Percentiles rank a stretch among this genome's conserved stretches.
Conservation (phyloP, 2,888 invertebrate genomes). For the Nomada ferruginata region DNA sequence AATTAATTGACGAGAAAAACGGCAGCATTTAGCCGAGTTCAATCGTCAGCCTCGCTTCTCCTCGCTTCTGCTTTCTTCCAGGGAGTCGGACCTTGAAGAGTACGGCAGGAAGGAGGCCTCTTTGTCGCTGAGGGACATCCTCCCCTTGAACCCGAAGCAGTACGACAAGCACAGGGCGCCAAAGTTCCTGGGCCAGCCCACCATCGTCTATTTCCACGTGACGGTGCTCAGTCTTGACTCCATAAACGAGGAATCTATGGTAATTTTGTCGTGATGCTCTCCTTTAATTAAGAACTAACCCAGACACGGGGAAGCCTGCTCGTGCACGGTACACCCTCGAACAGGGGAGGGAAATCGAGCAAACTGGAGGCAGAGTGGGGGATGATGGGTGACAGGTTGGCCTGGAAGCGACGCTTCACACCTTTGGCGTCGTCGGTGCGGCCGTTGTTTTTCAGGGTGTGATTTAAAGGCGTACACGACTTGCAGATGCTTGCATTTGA, state of each 20-base stretch:
- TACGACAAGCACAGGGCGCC: conserved; percentile 96
- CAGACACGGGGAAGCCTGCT: conserved; percentile 16
- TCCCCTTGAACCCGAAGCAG: conserved; percentile 93
- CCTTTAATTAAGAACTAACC: conserved; percentile 35
- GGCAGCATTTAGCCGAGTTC: background rate
- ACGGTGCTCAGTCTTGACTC: conserved; percentile 96
- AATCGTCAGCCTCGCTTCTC: conserved; percentile 70
- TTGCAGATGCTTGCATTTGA: too few species aligned
- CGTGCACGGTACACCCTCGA: background rate
- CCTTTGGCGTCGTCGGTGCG: background rate
- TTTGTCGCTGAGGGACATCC: conserved; percentile 92
- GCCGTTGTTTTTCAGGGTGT: background rate
- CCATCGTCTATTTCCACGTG: conserved; percentile 95
- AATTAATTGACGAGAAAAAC: conserved; percentile 7
- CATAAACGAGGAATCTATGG: conserved; percentile 98
- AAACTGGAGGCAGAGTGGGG: background rate
- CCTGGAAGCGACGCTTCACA: conserved; percentile 9
- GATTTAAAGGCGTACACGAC: too few species aligned
- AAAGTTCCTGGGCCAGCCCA: conserved; percentile 93
- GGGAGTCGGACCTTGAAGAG: conserved; percentile 82
- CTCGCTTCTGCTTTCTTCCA: conserved; percentile 76
- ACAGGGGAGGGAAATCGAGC: background rate
- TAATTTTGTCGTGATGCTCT: conserved; percentile 75
- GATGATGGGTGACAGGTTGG: background rate
- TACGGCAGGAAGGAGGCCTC: conserved; percentile 86